Conservation (phyloP, 2,888 invertebrate genomes). For the Caenorhabditis sinica region DNA sequence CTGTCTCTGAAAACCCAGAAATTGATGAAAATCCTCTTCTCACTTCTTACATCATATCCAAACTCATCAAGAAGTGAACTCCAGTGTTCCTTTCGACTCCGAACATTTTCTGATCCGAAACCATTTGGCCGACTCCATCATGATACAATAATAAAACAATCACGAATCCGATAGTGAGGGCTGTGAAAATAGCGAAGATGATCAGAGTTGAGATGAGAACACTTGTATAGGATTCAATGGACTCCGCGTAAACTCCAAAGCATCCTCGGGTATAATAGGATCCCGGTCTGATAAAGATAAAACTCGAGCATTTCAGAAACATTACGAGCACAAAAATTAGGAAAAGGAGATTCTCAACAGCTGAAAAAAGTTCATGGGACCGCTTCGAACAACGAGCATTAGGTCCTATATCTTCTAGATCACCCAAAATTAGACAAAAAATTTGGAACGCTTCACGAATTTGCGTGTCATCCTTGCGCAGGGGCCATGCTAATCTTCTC, state of each 20-base stretch:
- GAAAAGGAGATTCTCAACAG: too few species aligned
- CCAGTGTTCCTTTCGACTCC: conserved; percentile 64
- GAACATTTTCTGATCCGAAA: conserved; percentile 51
- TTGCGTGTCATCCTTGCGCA: conserved; percentile 95
- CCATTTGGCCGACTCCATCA: conserved; percentile 53
- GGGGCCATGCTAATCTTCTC: conserved; percentile 95
- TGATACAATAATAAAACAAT: conserved; percentile 52
- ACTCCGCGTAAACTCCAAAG: neutral
- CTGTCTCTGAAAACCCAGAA: conserved; percentile 16
- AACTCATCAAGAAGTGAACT: conserved; percentile 56
- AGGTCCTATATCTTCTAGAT: too few species aligned
- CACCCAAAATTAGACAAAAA: conserved; percentile 76
- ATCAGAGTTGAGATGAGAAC: conserved; percentile 29
- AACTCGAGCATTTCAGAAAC: too few species aligned
- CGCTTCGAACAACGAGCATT: too few species aligned
- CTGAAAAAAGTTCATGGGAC: too few species aligned
- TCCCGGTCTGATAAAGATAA: conserved; percentile 11
- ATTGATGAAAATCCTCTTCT: neutral
- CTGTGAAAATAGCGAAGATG: conserved; percentile 57
- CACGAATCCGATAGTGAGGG: conserved; percentile 49
- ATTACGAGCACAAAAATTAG: too few species aligned
- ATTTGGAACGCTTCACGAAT: conserved; percentile 93
- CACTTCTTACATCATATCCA: conserved; percentile 42
- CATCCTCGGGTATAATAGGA: conserved; percentile 34
- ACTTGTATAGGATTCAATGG: neutral